A percentile compares a stretch with the other conserved stretches of the same genome.
phyloP scores from a whole-genome alignment of 1,140 invertebrate species.

The Apis laboriosa region DNA sequence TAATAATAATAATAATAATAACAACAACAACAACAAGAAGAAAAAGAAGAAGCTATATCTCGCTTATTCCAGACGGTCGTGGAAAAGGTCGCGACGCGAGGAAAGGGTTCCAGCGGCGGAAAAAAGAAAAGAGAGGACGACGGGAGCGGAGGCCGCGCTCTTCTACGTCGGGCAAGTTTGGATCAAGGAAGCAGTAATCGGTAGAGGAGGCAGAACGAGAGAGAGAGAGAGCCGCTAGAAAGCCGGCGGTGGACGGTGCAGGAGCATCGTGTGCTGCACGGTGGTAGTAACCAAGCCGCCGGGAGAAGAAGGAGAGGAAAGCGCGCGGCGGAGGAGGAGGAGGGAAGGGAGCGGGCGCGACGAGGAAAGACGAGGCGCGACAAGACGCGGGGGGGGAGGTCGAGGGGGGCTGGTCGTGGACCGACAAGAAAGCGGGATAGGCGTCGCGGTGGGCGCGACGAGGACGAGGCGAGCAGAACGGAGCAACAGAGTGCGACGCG shows the following conservation, averaged over 20 bases:
- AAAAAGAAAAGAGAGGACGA: background rate
- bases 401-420: conserved; percentile 1
- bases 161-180: conserved; percentile 70
- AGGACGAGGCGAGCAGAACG: conserved; percentile 68
- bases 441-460: conserved; percentile 62
- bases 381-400: background rate
- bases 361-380: conserved; percentile 43
- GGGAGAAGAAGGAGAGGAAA: conserved; percentile 40
- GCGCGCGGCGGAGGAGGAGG: conserved; percentile 6
- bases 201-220: conserved; percentile 66
- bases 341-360: conserved; percentile 1
- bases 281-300: conserved; percentile 1
- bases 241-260: conserved; percentile 6
- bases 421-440: conserved; percentile 65
- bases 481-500: conserved; percentile 80
- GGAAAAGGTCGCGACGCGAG: no score
- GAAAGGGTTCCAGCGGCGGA: no score
- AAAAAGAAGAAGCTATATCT: no score
- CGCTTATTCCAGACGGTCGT: no score
- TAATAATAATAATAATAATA: no score
- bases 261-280: conserved; percentile 13
- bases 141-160: conserved; percentile 71
- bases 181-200: conserved; percentile 79
- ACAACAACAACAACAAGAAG: no score
- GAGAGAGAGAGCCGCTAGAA: conserved; percentile 25